These are phyloP conservation scores for Hippocampus comes DNA, from an alignment of 2,113 vertebrate species.

Conservation along the genomic window DNA sequence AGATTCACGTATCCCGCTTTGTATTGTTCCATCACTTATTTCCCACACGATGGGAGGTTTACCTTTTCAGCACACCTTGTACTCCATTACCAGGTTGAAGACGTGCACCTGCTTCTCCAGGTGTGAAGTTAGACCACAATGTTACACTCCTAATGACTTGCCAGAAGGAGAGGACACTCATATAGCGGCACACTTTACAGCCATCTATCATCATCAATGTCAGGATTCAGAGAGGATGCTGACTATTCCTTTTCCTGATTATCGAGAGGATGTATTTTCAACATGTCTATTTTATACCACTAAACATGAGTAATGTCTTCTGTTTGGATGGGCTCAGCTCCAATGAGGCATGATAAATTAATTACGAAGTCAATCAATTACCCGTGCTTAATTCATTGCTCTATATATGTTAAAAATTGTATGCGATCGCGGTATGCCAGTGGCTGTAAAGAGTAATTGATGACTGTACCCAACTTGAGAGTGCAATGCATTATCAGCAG, in stretches of 20 bases:
- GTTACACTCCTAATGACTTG: conserved; percentile 63
- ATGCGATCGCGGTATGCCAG: conserved; percentile 10
- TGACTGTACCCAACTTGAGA: conserved; percentile 14
- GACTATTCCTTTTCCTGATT: conserved; percentile 19
- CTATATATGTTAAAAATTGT: conserved; percentile 20
- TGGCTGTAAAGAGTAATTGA: conserved; percentile 16
- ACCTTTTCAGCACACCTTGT: conserved; percentile 52
- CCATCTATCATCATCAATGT: conserved; percentile 54
- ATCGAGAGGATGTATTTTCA: conserved; percentile 7
- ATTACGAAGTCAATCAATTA: conserved; percentile 14
- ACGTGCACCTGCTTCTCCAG: conserved; percentile 67
- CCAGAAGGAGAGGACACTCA: conserved; percentile 52
- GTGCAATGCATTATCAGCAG: conserved; percentile 28
- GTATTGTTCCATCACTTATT: conserved; percentile 7
- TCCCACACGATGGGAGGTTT: conserved; percentile 31
- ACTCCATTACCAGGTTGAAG: conserved; percentile 50
- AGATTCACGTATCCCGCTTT: neutral
- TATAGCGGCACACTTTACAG: conserved; percentile 52
- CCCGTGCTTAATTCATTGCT: conserved; percentile 8
- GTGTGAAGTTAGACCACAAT: conserved; percentile 57
- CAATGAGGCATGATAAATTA: conserved; percentile 22
- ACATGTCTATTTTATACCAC: conserved; percentile 18
- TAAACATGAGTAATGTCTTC: conserved; percentile 18
- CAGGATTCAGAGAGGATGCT: conserved; percentile 29
- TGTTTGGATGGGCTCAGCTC: conserved; percentile 5